phyloP scores from a whole-genome alignment of 2,113 vertebrate species.

The Mormyrus iriodes region DNA sequence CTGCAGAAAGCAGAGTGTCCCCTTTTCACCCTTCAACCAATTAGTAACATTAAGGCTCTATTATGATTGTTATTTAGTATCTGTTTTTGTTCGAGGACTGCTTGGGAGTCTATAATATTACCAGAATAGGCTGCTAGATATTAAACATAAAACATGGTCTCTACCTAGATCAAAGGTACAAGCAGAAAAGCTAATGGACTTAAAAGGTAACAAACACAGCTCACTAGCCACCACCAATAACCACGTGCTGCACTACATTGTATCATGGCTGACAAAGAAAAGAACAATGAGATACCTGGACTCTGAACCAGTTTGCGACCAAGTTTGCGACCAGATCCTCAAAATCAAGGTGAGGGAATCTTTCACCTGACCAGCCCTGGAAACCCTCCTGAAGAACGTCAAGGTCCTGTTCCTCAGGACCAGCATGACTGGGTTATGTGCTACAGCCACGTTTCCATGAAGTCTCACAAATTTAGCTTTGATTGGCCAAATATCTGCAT shows the following conservation, averaged over 20 bases:
- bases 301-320: neutral
- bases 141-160: neutral
- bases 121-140: neutral
- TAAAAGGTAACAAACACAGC: neutral
- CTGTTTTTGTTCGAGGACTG: neutral
- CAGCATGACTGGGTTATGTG: neutral
- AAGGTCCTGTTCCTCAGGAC: constrained; percentile 12
- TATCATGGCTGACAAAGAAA: neutral
- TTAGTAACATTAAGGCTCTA: neutral
- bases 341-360: constrained; percentile 4
- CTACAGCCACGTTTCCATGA: neutral
- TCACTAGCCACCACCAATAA: neutral
- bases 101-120: neutral
- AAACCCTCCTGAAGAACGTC: neutral
- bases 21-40: neutral
- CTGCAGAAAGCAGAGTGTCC: neutral
- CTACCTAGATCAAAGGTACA: neutral
- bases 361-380: constrained; percentile 10
- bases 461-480: neutral
- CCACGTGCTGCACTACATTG: neutral
- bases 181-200: neutral
- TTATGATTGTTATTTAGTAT: neutral
- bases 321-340: constrained; percentile 12
- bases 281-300: neutral
- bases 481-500: neutral